Evolutionary conservation across 2,113 vertebrate genomes (phyloP), one percentile per base, ranked within the genome.

Genomic region (Hyperoodon ampullatus): DNA sequence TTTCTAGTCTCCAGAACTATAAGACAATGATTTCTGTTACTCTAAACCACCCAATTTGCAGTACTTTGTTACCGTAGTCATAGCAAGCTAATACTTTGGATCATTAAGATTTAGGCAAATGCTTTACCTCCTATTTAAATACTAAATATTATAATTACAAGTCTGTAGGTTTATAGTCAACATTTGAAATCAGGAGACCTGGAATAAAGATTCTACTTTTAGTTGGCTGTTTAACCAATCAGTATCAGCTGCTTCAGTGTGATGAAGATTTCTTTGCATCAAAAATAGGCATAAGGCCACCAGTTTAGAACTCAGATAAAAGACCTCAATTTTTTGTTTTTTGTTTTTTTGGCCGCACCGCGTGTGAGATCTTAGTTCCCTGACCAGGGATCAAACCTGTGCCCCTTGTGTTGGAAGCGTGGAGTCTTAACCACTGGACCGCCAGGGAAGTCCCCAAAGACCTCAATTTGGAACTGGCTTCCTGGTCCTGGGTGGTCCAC

Each of bases 91-190:
- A 21, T 15, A 5, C 44, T 58, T 80, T 55, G 39, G 15, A 44
- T 86, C 68, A n/a, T 50, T 33, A 90, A 47, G 60, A 35, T 68
- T 93, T 81, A 55, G 44, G 42, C 95, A 89, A 93, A 77, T 50
- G 23, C 9, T 77, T 72, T 24, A 78, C 78, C 35, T 74, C 44
- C 47, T 95, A 77, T 70, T 70, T 75, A 75, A 88, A 61, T 95
- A 47, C 30, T 35, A 60, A 82, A 50, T 61, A 77, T 87, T 68
- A 18, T 91, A 61, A 71, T 93, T 33, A 95, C 35, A 55, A 66
- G n/a, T 87, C 66, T 70, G 33, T 15, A 81, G 39, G 39, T 87
- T 95, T 86, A 68, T 3, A 71, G 24, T 84, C 70, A 96, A n/a
- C 26, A 58, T 75, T 78, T 97, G 70, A 74, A 82, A 77, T 65